Base-by-base conservation (phyloP, 2,797 vertebrate genomes). In the Danio aesculapii region DNA sequence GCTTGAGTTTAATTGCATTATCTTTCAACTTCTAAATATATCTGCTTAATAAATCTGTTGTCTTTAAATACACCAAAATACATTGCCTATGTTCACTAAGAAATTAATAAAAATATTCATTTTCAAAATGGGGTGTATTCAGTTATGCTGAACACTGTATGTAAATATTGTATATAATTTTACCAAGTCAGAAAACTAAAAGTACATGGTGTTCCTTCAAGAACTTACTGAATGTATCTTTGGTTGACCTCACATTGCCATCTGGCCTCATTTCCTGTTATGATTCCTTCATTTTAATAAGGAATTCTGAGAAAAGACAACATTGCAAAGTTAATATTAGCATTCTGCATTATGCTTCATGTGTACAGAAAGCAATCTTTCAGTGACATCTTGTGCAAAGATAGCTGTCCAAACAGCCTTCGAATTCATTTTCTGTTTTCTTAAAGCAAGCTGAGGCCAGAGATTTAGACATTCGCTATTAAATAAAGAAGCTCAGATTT, bases 291-390 rank as follows among this genome's bases (percentile, higher is more conserved):
- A 19, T 44, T 71, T 41, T 57, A 57, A 44, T 71, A 57, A 19
- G 10, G n/a, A 16, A 71, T 16, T 13, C 39, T 46, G 41, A 13
- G 44, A 44, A 8, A 57, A 13, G n/a, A 44, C 6, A 44, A 19
- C 10, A 57, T 12, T 55, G 39, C 69, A 44, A 71, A 55, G 41
- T 7, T 72, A 44, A 72, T 72, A 57, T 57, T 72, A 55, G 44
- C 52, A 13, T n/a, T 69, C 9, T n/a, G 30, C 6, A 13, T n/a
- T 69, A 14, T n/a, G 30, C 6, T 53, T 41, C 21, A 69, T 17
- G 6, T 6, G 30, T 30, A 39, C 67, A 53, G 67, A 53, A 53
- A 41, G 67, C 69, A 57, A 44, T 57, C 7, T 57, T 53, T 43
- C 50, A 70, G 68, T 17, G 50, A 16, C 6, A 43, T 6, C 69